Percentiles rank a stretch among this genome's conserved stretches.
Evolutionary conservation across 2,888 invertebrate species (phyloP).

Genomic region (Listrodromus nycthemerus): DNA sequence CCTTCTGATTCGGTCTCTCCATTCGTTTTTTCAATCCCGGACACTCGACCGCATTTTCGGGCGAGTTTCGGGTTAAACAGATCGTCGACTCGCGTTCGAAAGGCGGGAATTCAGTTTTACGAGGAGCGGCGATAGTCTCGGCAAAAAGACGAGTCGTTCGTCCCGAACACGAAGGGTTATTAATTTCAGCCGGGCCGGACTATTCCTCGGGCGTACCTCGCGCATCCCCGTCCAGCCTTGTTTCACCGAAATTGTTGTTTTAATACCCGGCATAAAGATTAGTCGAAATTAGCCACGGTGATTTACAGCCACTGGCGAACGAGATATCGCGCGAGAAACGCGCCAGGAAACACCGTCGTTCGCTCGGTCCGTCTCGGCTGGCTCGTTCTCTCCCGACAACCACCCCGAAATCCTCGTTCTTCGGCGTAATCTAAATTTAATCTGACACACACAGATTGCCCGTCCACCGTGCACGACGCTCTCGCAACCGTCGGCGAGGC

Average conservation of each 20-base stretch:
- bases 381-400: not conserved
- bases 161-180: conserved; percentile 15
- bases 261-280: conserved; percentile 78
- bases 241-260: conserved; percentile 76
- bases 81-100: no score
- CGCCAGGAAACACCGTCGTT: conserved; percentile 17
- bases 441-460: conserved; percentile 4
- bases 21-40: no score
- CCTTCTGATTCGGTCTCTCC: no score
- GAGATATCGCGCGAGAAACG: conserved; percentile 43
- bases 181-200: conserved; percentile 12
- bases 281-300: conserved; percentile 77
- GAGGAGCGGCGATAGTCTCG: no score
- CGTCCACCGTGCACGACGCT: not conserved
- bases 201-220: conserved; percentile 51
- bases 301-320: conserved; percentile 72
- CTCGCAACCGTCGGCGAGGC: not conserved
- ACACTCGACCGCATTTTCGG: no score
- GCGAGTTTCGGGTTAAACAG: no score
- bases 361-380: conserved; percentile 6
- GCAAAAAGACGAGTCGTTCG: no score
- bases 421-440: conserved; percentile 57
- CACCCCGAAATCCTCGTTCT: conserved; percentile 15
- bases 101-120: no score
- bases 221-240: conserved; percentile 31